These are phyloP conservation scores for Drosophila monieri DNA, from an alignment of 2,888 invertebrate species.

Conservation along the genomic window DNA sequence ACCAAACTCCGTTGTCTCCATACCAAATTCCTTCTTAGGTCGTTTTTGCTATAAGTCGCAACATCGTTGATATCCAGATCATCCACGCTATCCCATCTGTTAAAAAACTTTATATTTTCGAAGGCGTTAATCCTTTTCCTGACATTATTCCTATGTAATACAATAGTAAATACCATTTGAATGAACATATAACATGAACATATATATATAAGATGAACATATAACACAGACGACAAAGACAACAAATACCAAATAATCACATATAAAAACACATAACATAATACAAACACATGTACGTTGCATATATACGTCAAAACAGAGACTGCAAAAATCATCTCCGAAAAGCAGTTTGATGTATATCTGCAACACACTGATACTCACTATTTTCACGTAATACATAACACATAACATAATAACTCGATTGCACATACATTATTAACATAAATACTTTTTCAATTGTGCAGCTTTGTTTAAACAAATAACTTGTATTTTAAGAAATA, in stretches of 20 bases:
- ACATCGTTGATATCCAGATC: too few species aligned
- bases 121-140: too few species aligned
- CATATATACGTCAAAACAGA: conserved; percentile 11
- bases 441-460: conserved; percentile 8
- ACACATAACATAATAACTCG: conserved; percentile 8
- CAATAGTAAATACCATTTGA: too few species aligned
- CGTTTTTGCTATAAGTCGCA: neutral
- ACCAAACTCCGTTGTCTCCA: neutral
- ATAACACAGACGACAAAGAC: too few species aligned
- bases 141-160: too few species aligned
- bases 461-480: conserved; percentile 12
- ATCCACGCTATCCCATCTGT: too few species aligned
- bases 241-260: too few species aligned
- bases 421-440: conserved; percentile 1
- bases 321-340: conserved; percentile 7
- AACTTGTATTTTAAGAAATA: conserved; percentile 7
- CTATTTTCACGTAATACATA: too few species aligned
- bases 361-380: conserved; percentile 8
- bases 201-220: too few species aligned
- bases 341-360: conserved; percentile 13
- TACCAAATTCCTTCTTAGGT: neutral
- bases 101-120: too few species aligned
- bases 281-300: conserved; percentile 1
- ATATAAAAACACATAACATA: too few species aligned
- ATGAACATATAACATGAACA: too few species aligned